Evolutionary conservation across 2,113 vertebrate species (phyloP), one percentile per base, ranked within the genome.

Genomic region (Melospiza melodia): DNA sequence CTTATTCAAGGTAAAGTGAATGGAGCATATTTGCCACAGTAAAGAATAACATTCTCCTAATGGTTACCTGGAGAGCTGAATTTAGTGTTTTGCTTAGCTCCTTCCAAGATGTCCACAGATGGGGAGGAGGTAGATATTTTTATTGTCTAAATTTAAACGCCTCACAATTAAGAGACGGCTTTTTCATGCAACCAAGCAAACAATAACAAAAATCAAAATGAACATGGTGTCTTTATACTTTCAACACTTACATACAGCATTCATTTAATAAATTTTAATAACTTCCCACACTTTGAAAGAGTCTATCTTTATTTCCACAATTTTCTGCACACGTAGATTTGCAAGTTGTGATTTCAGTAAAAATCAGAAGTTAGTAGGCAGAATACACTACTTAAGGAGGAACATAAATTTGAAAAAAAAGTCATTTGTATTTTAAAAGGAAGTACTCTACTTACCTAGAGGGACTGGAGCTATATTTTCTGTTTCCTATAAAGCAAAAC

Each of bases 401-500:
- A 52, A 69, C 16, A 35, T 30, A 67, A 73, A 69, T 28, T 41
- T 13, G 15, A 23, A 55, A 80, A 54, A 54, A 59, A 54, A 66
- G 28, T 25, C 14, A 22, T 14, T 33, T 44, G 5, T 37, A 63
- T 68, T 80, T 85, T 48, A 39, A 71, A 73, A 39, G 12, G 6
- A 37, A 35, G 24, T 68, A 17, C 5, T 90, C 30, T 52, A 68
- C 93, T 84, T 57, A 96, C 96, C 92, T 30, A 43, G 22, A 90
- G 49, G 28, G 49, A 76, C 25, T 54, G 41, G 31, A 92, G 48
- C 18, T 90, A 4, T 44, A 71, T 81, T 57, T 72, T 72, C 80
- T 37, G 35, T 61, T 81, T 93, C 95, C 94, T 96, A 33, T 20
- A 65, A 84, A 52, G 44, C 12, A 94, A 89, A 86, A 92, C 10